phyloP scores from a whole-genome alignment of 2,888 invertebrate species.

The Lysandra bellargus region DNA sequence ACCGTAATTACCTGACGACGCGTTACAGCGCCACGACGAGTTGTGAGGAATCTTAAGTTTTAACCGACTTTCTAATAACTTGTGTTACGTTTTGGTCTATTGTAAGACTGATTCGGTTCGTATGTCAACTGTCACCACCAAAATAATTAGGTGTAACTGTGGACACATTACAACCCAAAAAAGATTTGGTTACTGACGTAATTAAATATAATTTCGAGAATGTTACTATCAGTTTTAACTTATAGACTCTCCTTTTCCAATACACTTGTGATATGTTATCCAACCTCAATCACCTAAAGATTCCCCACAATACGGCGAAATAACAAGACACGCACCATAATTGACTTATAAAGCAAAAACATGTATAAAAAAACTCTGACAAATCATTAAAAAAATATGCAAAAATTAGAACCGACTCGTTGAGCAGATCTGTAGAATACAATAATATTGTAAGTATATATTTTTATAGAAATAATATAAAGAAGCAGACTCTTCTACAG shows the following conservation, averaged over 20 bases:
- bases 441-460: neutral
- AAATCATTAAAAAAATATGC: slow-evolving; percentile 39
- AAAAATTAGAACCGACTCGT: slow-evolving; percentile 37
- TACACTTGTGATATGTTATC: neutral
- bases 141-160: too few species aligned
- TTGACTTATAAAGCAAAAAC: slow-evolving; percentile 68
- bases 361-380: slow-evolving; percentile 41
- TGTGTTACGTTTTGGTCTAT: too few species aligned
- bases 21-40: slow-evolving; percentile 56
- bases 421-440: slow-evolving; percentile 36
- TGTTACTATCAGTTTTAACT: neutral
- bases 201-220: neutral
- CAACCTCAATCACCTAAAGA: slow-evolving; percentile 35
- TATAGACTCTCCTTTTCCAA: neutral
- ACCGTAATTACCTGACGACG: slow-evolving; percentile 69
- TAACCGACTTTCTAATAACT: neutral
- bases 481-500: slow-evolving; percentile 9
- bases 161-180: too few species aligned
- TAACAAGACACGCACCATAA: slow-evolving; percentile 68
- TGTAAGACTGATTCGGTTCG: too few species aligned
- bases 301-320: slow-evolving; percentile 49
- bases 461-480: neutral
- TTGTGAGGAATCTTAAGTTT: slow-evolving; percentile 44
- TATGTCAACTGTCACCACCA: too few species aligned
- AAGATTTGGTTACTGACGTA: neutral